A percentile compares a stretch with the other conserved stretches of the same genome.
Evolutionary conservation across 2,797 vertebrate species (phyloP).

Genomic region (Sphaeramia orbicularis): DNA sequence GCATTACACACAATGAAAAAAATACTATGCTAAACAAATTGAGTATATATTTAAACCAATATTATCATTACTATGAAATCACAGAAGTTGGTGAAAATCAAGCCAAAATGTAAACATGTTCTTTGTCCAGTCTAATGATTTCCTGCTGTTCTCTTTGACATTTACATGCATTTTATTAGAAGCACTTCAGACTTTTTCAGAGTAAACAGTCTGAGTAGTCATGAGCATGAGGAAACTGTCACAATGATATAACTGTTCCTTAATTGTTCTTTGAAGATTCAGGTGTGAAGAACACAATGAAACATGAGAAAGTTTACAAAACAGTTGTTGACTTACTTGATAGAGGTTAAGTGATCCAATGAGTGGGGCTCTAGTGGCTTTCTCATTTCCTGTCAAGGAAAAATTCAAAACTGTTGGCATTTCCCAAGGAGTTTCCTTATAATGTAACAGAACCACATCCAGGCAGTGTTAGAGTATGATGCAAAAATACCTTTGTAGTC

Average conservation of each 20-base stretch:
- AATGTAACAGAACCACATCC: not conserved
- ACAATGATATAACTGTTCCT: no score
- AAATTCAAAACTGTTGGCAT: slow-evolving; percentile 1
- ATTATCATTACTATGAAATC: no score
- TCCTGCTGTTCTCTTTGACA: not conserved
- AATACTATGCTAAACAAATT: not conserved
- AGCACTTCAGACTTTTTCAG: no score
- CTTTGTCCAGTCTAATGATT: not conserved
- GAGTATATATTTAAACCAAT: no score
- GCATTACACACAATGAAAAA: not conserved
- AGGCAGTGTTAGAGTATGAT: slow-evolving; percentile 6
- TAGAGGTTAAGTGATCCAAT: slow-evolving; percentile 88
- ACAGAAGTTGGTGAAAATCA: not conserved
- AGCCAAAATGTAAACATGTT: not conserved
- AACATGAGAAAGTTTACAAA: not conserved
- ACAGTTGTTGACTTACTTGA: slow-evolving; percentile 85
- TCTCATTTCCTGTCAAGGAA: slow-evolving; percentile 80
- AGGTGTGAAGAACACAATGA: not conserved
- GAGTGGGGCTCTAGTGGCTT: slow-evolving; percentile 84
- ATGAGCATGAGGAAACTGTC: no score
- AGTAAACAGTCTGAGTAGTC: no score
- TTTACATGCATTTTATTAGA: not conserved
- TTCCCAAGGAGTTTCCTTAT: slow-evolving; percentile 4
- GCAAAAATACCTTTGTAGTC: slow-evolving; percentile 2
- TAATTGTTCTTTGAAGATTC: not conserved